Base-by-base conservation (phyloP, 2,113 vertebrate genomes). In the Todiramphus chloris region DNA sequence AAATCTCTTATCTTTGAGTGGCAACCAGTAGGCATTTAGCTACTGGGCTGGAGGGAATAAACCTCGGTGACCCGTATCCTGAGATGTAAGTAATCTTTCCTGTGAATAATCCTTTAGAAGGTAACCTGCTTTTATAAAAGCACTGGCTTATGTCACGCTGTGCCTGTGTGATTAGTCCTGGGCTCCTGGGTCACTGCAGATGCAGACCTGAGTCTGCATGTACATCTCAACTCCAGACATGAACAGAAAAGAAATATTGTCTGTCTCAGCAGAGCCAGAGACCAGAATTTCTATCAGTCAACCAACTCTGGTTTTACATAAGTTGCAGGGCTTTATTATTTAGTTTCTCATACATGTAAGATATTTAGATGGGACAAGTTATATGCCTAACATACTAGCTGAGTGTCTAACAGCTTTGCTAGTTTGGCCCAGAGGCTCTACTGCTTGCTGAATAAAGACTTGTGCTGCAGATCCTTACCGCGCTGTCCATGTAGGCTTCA, bases 401-500 rank as follows among this genome's bases (percentile, higher is more conserved):
- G 33, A 28, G 37, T 69, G 23, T 64, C 68, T 62, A 51, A 80
- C 13, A 28, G 19, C 41, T 76, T 56, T 25, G n/a, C 43, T n/a
- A 51, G 37, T 58, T 37, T 55, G 73, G 28, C 41, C n/a, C 39
- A 12, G 8, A 67, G 37, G 8, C 39, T 64, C 53, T 75, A 11
- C 24, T 30, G 31, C 69, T 55, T 68, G 16, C 23, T 68, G 33
- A 46, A 20, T 48, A 33, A 75, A 76, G 48, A 1, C 50, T 30
- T 11, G 33, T 46, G 44, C 63, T 28, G 2, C 7, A 33, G 15
- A 18, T 25, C 95, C 99, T 98, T 92, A 99, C 99, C 97, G 98
- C 99, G 48, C 98, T 99, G 96, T 99, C 99, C 99, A 99, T 99
- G 91, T 99, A 99, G 39, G 99, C 99, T 94, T 99, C 99, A 0